Base-by-base conservation (phyloP, 2,888 invertebrate genomes). In the Dryomyza anilis region DNA sequence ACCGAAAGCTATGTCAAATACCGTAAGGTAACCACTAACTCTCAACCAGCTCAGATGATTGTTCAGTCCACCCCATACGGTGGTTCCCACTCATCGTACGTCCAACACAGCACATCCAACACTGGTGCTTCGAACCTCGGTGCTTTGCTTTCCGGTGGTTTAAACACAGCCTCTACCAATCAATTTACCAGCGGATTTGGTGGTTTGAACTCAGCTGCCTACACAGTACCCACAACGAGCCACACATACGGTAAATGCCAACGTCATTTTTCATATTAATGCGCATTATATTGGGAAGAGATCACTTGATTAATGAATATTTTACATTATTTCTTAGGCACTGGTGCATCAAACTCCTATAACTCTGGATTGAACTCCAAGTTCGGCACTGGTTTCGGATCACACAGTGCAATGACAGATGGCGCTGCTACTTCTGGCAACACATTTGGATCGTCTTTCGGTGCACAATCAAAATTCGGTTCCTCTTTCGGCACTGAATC, bases 1-100 rank as follows among this genome's bases (percentile, higher is more conserved):
- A 72, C 74, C 12, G 74, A 74, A 39, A 72, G 72, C 8, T 73
- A 69, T 43, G 68, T 62, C 65, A 72, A 61, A 30, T 72, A 64
- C 21, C 75, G 72, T 29, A 73, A 71, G 56, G 76, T 79, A 10
- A 75, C 72, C 14, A 73, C 69, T 27, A 69, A 72, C 4, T 63
- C 68, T 66, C 45, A 69, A 21, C 71, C 67, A 59, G 69, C 64
- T 19, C 67, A 72, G 58, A 21, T 71, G 29, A n/a, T 72, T 59
- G 19, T 73, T 45, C 70, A 69, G 33, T 3, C 63, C 1, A 23
- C 63, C 5, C 66, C 70, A 7, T 53, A 61, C 2, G 65, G 69
- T 19, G 67, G 69, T 19, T 65, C 69, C 0, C 70, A 70, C 19
- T 71, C 73, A 1, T 69, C 70, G 1, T 70, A 64, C 48, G 30